These are phyloP conservation scores for Micrastur ruficollis DNA, from an alignment of 2,797 vertebrate genomes.

Conservation along the genomic window DNA sequence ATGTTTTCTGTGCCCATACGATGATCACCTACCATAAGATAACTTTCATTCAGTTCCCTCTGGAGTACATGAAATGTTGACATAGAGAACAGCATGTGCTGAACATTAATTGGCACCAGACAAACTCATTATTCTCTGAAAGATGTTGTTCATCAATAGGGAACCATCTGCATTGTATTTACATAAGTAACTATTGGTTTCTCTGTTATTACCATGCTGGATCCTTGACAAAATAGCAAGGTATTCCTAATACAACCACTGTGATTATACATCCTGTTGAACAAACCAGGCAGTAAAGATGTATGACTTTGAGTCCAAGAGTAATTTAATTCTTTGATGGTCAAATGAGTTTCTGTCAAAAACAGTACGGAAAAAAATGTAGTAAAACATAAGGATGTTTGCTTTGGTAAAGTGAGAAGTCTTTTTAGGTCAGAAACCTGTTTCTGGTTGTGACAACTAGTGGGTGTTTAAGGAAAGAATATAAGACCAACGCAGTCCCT, in stretches of 20 bases:
- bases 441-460: not conserved
- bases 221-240: constrained; percentile 11
- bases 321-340: not conserved
- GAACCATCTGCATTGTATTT: constrained; percentile 55
- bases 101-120: constrained; percentile 44
- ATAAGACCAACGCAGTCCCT: not conserved
- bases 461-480: not conserved
- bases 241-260: not conserved
- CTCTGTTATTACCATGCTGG: not conserved
- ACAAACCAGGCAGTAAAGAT: not conserved
- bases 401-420: not conserved
- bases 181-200: constrained; percentile 18
- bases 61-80: constrained; percentile 11
- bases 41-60: constrained; percentile 18
- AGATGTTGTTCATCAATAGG: constrained; percentile 9
- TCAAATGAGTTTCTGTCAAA: not conserved
- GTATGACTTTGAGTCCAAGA: not conserved
- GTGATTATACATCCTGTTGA: not conserved
- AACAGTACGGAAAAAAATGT: not conserved
- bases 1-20: not conserved
- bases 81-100: constrained; percentile 47
- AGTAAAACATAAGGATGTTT: not conserved
- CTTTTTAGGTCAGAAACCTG: not conserved
- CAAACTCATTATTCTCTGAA: constrained; percentile 56
- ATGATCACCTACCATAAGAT: not conserved